phyloP scores from a whole-genome alignment of 2,113 vertebrate genomes.

The Anas platyrhynchos region DNA sequence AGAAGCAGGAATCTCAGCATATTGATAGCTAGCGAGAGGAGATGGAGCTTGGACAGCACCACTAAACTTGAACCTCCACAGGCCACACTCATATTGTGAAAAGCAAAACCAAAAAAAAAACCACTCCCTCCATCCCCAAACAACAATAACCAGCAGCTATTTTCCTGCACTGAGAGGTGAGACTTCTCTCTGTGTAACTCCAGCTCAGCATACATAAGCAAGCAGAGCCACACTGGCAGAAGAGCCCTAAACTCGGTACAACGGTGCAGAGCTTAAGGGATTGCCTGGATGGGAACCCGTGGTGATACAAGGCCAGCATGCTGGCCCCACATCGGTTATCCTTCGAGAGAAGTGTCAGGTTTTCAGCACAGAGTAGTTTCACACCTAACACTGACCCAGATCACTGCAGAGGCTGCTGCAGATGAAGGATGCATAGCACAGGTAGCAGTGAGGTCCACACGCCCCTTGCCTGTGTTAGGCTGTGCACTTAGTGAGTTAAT shows the following conservation, averaged over 20 bases:
- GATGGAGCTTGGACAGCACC: neutral
- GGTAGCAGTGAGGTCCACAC: neutral
- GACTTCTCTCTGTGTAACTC: neutral
- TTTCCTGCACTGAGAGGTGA: neutral
- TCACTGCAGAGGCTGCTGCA: accelerated
- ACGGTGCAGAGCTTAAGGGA: neutral
- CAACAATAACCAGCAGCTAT: neutral
- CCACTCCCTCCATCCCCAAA: neutral
- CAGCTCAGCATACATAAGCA: neutral
- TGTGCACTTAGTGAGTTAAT: accelerated
- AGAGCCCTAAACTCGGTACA: neutral
- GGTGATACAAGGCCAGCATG: neutral
- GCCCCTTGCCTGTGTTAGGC: neutral
- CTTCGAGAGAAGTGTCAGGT: neutral
- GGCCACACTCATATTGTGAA: accelerated
- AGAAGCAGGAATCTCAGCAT: conserved; percentile 41
- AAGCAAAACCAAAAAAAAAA: neutral
- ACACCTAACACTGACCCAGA: neutral
- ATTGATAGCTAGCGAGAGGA: conserved; percentile 18
- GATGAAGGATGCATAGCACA: neutral
- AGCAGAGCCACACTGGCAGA: neutral
- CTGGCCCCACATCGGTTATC: accelerated
- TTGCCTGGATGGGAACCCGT: neutral
- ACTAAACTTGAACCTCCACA: neutral
- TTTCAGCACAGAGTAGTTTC: neutral